These are phyloP conservation scores for Hoplias malabaricus DNA, from an alignment of 2,113 vertebrate genomes.

Conservation along the genomic window DNA sequence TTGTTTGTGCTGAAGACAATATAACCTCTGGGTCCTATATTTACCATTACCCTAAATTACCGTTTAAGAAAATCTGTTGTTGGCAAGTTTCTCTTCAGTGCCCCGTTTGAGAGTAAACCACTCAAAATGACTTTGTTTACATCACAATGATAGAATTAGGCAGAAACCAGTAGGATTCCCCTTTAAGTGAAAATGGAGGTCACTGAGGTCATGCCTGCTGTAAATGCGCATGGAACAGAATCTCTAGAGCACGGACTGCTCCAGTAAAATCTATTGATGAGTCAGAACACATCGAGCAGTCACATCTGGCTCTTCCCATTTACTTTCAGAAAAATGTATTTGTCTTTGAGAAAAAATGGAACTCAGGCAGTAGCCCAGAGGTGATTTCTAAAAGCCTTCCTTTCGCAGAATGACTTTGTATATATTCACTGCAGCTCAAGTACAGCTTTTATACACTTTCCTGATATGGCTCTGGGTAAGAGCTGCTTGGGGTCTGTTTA, in stretches of 20 bases:
- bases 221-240: not conserved
- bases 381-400: not conserved
- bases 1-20: too few relatives aligned
- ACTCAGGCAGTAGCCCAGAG: not conserved
- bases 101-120: too few relatives aligned
- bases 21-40: too few relatives aligned
- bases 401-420: not conserved
- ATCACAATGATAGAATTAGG: too few relatives aligned
- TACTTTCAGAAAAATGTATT: not conserved
- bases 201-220: not conserved
- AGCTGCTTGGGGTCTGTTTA: not conserved
- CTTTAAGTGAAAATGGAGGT: not conserved
- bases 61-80: too few relatives aligned
- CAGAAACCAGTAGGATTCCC: too few relatives aligned
- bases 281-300: not conserved
- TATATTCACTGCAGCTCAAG: not conserved
- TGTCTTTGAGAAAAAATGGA: not conserved
- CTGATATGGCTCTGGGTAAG: not conserved
- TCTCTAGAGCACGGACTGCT: not conserved
- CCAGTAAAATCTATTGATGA: not conserved
- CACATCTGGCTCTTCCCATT: not conserved
- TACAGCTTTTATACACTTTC: not conserved
- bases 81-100: too few relatives aligned
- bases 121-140: too few relatives aligned
- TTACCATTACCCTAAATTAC: too few relatives aligned